Conservation (phyloP, 1,140 invertebrate genomes). For the Aphelenchoides fujianensis region DNA sequence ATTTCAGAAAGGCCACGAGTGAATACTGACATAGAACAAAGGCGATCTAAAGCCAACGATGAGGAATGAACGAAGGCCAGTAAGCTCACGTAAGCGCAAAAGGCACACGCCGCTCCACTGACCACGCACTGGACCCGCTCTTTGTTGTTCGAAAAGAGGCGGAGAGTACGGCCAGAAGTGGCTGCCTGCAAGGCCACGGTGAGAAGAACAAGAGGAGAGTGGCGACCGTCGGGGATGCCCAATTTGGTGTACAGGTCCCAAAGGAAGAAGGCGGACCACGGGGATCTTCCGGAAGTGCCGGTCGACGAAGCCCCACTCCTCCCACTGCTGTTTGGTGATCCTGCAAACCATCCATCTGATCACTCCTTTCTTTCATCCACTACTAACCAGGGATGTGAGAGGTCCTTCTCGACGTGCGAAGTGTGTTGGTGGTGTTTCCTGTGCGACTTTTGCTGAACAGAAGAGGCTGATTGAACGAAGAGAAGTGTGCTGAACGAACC, state of each 20-base stretch:
- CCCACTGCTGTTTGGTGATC: slow-evolving; percentile 50
- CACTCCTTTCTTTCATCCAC: too few relatives aligned
- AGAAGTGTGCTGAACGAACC: too few relatives aligned
- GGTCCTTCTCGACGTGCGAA: slow-evolving; percentile 53
- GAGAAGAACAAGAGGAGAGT: too few relatives aligned
- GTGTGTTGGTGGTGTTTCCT: slow-evolving; percentile 59
- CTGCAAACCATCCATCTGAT: too few relatives aligned
- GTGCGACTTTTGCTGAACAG: slow-evolving; percentile 60
- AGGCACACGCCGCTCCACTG: slow-evolving; percentile 38
- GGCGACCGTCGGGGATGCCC: slow-evolving; percentile 58
- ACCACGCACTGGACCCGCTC: slow-evolving; percentile 57
- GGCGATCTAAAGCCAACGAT: slow-evolving; percentile 50
- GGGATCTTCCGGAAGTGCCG: slow-evolving; percentile 54
- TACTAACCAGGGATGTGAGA: slow-evolving; percentile 60
- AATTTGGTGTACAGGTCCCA: slow-evolving; percentile 49
- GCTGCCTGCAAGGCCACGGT: too few relatives aligned
- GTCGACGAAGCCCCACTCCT: slow-evolving; percentile 27
- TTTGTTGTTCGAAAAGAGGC: slow-evolving; percentile 52
- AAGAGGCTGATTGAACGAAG: too few relatives aligned
- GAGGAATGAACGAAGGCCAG: slow-evolving; percentile 15
- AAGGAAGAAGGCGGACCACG: slow-evolving; percentile 26
- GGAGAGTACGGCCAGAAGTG: slow-evolving; percentile 56
- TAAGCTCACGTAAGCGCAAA: slow-evolving; percentile 45
- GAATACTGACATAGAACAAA: slow-evolving; percentile 50
- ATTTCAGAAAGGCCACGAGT: slow-evolving; percentile 57